Conservation (phyloP, 2,113 vertebrate species). For the Chascanopsetta lugubris region DNA sequence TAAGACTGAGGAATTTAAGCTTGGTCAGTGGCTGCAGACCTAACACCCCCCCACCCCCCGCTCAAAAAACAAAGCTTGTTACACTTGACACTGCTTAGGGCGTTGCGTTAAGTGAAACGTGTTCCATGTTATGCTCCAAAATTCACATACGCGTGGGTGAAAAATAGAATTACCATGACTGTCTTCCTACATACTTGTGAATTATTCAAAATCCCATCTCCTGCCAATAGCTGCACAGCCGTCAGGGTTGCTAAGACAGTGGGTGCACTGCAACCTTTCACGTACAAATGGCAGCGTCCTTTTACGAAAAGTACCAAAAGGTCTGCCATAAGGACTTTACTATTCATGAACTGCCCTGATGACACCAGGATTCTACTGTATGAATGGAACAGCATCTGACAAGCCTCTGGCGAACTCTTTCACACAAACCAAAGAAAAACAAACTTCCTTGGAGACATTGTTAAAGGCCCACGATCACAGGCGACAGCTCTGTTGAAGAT, state of each 20-base stretch:
- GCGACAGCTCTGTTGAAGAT: slow-evolving; percentile 43
- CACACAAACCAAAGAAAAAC: slow-evolving; percentile 30
- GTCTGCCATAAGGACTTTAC: slow-evolving; percentile 18
- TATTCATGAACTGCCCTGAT: slow-evolving; percentile 37
- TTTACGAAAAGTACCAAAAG: slow-evolving; percentile 41
- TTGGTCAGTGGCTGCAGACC: slow-evolving; percentile 37
- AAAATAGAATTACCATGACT: slow-evolving; percentile 26
- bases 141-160: slow-evolving; percentile 38
- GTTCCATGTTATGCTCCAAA: slow-evolving; percentile 30
- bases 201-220: slow-evolving; percentile 17
- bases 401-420: slow-evolving; percentile 39
- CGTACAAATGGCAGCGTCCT: slow-evolving; percentile 23
- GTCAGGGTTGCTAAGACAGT: slow-evolving; percentile 20
- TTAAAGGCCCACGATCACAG: slow-evolving; percentile 47
- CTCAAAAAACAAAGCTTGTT: slow-evolving; percentile 49
- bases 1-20: slow-evolving; percentile 31
- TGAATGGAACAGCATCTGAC: slow-evolving; percentile 24
- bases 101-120: slow-evolving; percentile 9
- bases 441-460: slow-evolving; percentile 50
- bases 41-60: slow-evolving; percentile 28
- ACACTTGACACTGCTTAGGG: slow-evolving; percentile 50
- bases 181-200: slow-evolving; percentile 17
- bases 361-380: slow-evolving; percentile 42
- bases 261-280: slow-evolving; percentile 24
- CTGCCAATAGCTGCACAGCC: slow-evolving; percentile 19